phyloP scores from a whole-genome alignment of 2,888 invertebrate species.

The Lutraria lutraria region DNA sequence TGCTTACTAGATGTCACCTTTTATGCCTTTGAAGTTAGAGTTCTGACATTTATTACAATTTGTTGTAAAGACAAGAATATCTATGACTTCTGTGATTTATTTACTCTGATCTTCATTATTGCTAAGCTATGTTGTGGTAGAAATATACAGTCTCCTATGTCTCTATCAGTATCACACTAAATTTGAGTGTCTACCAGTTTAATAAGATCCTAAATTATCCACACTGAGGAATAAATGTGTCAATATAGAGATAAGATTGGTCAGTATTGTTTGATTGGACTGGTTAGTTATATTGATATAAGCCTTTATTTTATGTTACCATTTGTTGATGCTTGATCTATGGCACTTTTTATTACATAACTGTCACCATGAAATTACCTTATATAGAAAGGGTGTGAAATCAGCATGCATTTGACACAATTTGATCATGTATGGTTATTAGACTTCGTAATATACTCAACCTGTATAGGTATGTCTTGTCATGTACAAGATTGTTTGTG shows the following conservation, averaged over 20 bases:
- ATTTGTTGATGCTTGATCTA: not conserved
- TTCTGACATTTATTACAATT: not conserved
- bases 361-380: not conserved
- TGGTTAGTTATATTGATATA: constrained; percentile 36
- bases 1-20: not conserved
- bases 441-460: not conserved
- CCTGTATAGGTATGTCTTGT: no score
- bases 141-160: constrained; percentile 18
- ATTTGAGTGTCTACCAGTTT: not conserved
- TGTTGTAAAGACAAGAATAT: not conserved
- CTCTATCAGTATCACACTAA: not conserved
- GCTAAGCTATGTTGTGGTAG: not conserved
- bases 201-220: constrained; percentile 25
- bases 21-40: not conserved
- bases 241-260: constrained; percentile 35
- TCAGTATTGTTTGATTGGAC: constrained; percentile 37
- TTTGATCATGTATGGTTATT: not conserved
- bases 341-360: not conserved
- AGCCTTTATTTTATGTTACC: constrained; percentile 26
- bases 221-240: constrained; percentile 36
- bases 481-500: no score
- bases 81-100: not conserved
- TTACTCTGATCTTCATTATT: not conserved
- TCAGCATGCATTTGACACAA: not conserved
- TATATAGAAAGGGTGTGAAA: constrained; percentile 3